Evolutionary conservation across 1,140 invertebrate genomes (phyloP).

Genomic region (Watersipora subatra): DNA sequence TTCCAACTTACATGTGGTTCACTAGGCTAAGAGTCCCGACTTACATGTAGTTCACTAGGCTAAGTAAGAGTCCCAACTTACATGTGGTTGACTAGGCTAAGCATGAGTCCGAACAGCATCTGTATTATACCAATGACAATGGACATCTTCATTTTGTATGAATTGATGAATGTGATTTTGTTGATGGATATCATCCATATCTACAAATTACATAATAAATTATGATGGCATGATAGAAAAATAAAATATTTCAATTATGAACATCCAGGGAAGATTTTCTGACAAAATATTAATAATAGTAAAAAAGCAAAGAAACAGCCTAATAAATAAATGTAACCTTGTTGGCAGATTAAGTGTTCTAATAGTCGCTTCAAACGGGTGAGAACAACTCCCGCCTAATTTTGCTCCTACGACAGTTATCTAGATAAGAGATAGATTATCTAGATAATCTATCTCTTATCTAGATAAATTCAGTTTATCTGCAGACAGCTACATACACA

Average conservation of each 20-base stretch:
- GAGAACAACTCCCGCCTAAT: too few species aligned
- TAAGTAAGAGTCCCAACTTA: constrained; percentile 14
- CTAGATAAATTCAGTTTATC: too few species aligned
- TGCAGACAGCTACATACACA: too few species aligned
- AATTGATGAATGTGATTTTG: constrained; percentile 92
- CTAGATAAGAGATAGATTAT: too few species aligned
- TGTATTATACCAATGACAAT: constrained; percentile 87
- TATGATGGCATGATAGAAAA: too few species aligned
- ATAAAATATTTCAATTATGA: too few species aligned
- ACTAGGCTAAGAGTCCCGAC: background rate
- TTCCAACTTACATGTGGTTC: too few species aligned
- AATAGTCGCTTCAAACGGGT: too few species aligned
- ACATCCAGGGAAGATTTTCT: background rate
- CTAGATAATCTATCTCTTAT: too few species aligned
- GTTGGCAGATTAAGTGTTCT: too few species aligned
- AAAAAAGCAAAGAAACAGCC: background rate
- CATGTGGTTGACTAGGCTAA: constrained; percentile 73
- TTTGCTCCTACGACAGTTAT: too few species aligned
- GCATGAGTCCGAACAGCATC: constrained; percentile 86
- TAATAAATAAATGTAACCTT: background rate
- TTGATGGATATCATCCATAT: constrained; percentile 79
- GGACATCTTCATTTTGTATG: constrained; percentile 97
- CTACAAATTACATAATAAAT: constrained; percentile 27
- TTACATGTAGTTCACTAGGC: background rate
- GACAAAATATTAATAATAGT: background rate